Base-by-base conservation (phyloP, 2,888 invertebrate genomes). In the Psylliodes chrysocephalus region DNA sequence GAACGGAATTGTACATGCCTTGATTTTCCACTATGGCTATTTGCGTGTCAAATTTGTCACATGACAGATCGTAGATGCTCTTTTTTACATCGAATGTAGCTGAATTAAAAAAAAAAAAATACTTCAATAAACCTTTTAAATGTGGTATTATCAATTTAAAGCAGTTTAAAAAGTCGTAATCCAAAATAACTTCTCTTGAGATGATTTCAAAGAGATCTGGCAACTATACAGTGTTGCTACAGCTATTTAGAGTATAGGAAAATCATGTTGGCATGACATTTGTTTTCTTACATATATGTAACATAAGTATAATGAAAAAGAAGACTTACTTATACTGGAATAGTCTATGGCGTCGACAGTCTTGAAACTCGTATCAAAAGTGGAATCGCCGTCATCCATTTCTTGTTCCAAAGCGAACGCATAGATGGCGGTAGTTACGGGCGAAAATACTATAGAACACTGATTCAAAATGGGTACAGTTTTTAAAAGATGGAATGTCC, bases 321-420 rank as follows among this genome's bases (percentile, higher is more conserved):
- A n/a, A 22, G 22, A 77, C 83, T 83, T 77, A 92, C 93, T 91
- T 82, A 98, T 97, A 76, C 92, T 95, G 18, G 92, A 91, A 82
- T 98, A 99, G 82, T 98, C 96, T 73, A 90, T 90, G 0, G 96
- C 92, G 83, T 98, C 98, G 38, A 98, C 86, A 0, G 97, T 96
- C 80, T 96, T 94, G 82, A 98, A 97, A 71, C 96, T 96, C 30
- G 96, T 94, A 74, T 95, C 93, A 78, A 90, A 95, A 68, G 91
- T 90, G 38, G 88, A 87, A 44, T 90, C 86, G 73, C 91, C 91
- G 68, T 91, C 90, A 4, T 91, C 89, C 54, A 84, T 82, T 69
- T 91, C 90, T 72, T 90, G 89, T 78, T 94, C 94, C 64, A 91
- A 85, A 28, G 90, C 89, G 22, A 93, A 89, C 10, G 96, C 95